These are phyloP conservation scores for Acropternis orthonyx DNA, from an alignment of 2,797 vertebrate species.

Conservation along the genomic window DNA sequence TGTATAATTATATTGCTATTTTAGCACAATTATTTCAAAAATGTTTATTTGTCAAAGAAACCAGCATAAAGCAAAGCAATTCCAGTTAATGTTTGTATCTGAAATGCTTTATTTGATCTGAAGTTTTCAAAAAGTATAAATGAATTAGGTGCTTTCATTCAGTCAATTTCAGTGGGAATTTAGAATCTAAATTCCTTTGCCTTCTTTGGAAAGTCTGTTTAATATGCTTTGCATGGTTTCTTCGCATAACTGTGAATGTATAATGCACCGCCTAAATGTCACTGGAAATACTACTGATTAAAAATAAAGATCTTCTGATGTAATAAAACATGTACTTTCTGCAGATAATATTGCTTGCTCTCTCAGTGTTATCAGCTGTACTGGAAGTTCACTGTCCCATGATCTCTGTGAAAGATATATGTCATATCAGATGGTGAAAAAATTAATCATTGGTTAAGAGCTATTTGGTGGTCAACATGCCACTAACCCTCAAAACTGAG, in stretches of 20 bases:
- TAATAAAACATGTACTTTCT: neutral
- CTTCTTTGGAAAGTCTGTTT: neutral
- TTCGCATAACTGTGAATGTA: neutral
- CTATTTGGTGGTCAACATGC: neutral
- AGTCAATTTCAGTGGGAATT: neutral
- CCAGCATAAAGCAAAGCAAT: neutral
- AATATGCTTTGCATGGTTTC: neutral
- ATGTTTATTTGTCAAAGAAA: neutral
- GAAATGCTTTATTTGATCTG: neutral
- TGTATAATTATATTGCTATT: neutral
- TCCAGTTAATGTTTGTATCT: neutral
- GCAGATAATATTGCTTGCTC: neutral
- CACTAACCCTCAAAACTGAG: neutral
- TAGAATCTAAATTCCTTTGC: neutral
- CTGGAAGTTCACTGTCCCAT: neutral
- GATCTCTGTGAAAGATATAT: neutral
- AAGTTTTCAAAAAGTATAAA: neutral
- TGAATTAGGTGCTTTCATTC: neutral
- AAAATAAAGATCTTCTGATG: neutral
- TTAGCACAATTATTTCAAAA: neutral
- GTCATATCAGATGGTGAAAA: neutral
- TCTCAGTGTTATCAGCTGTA: neutral
- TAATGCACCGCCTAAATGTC: neutral
- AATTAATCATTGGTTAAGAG: neutral
- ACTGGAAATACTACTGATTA: neutral